Conservation (phyloP, 1,140 invertebrate species). For the Octopus bimaculoides region DNA sequence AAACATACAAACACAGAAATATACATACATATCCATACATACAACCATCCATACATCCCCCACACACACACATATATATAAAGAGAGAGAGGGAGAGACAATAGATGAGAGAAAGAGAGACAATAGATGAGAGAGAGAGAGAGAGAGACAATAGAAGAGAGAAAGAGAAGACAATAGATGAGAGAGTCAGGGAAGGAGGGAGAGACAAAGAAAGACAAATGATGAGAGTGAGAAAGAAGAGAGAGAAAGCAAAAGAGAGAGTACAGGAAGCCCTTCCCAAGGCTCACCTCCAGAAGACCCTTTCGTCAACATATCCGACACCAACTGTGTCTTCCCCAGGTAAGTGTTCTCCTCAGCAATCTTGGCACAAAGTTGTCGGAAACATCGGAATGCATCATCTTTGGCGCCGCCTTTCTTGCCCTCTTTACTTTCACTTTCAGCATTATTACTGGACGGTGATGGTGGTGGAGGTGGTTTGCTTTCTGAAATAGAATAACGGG, state of each 20-base stretch:
- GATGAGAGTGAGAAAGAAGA: neutral
- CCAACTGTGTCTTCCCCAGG: constrained; percentile 75
- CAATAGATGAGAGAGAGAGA: neutral
- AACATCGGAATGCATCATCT: constrained; percentile 70
- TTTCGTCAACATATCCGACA: constrained; percentile 70
- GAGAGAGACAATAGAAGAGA: neutral
- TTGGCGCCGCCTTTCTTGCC: constrained; percentile 20
- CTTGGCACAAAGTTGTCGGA: constrained; percentile 73
- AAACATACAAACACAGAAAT: too few species aligned
- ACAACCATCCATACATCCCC: too few species aligned
- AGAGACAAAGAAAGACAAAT: neutral
- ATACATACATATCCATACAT: too few species aligned
- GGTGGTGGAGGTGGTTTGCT: too few species aligned
- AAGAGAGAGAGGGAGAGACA: neutral
- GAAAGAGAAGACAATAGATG: neutral
- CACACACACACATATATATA: neutral
- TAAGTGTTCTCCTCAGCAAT: constrained; percentile 77
- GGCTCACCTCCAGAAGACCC: constrained; percentile 58
- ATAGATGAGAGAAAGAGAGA: neutral
- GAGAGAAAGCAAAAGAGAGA: neutral
- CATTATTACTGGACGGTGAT: too few species aligned
- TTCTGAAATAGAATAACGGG: too few species aligned
- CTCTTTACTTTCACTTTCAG: neutral
- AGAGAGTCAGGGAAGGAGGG: neutral
- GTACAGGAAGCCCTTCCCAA: neutral